These are phyloP conservation scores for Calcarius lapponicus DNA, from an alignment of 2,797 vertebrate species.

Conservation along the genomic window DNA sequence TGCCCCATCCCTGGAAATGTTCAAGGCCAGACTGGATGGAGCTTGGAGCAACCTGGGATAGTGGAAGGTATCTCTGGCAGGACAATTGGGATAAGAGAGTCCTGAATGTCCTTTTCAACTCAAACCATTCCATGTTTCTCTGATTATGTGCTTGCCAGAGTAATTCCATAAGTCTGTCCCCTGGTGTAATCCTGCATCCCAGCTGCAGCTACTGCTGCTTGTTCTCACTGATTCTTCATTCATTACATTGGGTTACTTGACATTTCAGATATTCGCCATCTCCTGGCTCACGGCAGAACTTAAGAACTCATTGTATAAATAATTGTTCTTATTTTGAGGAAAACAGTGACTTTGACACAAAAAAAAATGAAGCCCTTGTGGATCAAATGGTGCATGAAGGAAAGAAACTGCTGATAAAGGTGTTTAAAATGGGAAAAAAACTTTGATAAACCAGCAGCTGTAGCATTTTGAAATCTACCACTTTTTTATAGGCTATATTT, in stretches of 20 bases:
- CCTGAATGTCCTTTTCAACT: not conserved
- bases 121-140: not conserved
- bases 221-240: not conserved
- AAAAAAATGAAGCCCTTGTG: not conserved
- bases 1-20: not conserved
- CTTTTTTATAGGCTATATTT: not conserved
- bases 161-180: not conserved
- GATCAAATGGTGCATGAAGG: not conserved
- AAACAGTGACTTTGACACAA: not conserved
- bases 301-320: not conserved
- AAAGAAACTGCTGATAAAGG: not conserved
- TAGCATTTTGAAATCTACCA: not conserved
- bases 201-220: not conserved
- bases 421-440: not conserved
- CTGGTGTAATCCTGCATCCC: not conserved
- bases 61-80: not conserved
- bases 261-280: not conserved
- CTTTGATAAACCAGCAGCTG: not conserved
- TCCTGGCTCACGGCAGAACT: not conserved
- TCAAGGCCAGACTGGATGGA: not conserved
- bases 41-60: accelerated
- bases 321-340: not conserved
- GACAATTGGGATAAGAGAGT: accelerated
- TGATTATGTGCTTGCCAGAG: not conserved
- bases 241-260: not conserved